Percentiles rank a stretch among this genome's conserved stretches.
phyloP scores from a whole-genome alignment of 1,140 invertebrate species.

The Drosophila fuyamai region DNA sequence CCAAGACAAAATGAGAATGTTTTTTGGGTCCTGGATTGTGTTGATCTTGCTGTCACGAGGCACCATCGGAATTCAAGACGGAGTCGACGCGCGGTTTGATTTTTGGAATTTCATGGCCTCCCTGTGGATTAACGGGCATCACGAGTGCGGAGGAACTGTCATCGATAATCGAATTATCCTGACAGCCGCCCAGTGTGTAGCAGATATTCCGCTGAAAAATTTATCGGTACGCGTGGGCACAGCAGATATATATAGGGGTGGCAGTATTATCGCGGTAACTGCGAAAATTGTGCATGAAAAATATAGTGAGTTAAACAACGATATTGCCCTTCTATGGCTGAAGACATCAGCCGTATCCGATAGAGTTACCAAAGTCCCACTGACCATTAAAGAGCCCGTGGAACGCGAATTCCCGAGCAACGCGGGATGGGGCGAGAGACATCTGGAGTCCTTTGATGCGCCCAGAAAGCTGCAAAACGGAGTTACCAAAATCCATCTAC shows the following conservation, averaged over 20 bases:
- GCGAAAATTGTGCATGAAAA: not conserved
- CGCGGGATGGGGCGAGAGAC: slow-evolving; percentile 9
- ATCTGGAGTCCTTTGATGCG: not conserved
- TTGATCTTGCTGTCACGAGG: not conserved
- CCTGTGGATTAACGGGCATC: not conserved
- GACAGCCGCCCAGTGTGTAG: slow-evolving; percentile 9
- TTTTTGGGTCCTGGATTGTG: not conserved
- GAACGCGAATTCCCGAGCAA: slow-evolving; percentile 2
- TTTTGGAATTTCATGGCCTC: slow-evolving; percentile 5
- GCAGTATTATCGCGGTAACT: not conserved
- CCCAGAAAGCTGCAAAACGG: not conserved
- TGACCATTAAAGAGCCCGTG: not conserved
- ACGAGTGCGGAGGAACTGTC: slow-evolving; percentile 3
- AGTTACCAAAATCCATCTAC: not conserved
- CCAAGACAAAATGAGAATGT: not conserved
- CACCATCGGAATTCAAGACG: not conserved
- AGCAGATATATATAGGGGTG: not conserved
- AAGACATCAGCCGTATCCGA: not conserved
- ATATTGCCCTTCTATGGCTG: slow-evolving; percentile 5
- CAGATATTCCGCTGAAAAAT: not conserved
- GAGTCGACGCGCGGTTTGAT: not conserved
- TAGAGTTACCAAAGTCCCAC: not conserved
- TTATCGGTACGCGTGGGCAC: not conserved
- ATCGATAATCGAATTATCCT: slow-evolving; percentile 1
- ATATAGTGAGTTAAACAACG: not conserved